Base-by-base conservation (phyloP, 2,797 vertebrate species). In the Halcyon chelicuti region DNA sequence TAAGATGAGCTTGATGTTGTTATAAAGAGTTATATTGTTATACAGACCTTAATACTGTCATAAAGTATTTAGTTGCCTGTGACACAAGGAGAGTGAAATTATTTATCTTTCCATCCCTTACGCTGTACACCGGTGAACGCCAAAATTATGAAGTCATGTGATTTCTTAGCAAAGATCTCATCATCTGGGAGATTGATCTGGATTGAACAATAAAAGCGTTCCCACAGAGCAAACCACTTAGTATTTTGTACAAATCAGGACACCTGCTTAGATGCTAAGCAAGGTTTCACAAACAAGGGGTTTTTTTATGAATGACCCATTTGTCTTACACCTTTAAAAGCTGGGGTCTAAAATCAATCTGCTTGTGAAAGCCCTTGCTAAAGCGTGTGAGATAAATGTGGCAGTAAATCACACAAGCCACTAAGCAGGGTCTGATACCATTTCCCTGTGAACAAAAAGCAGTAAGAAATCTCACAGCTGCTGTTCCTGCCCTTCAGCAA, bases 391-490 rank as follows among this genome's bases (percentile, higher is more conserved):
- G 85, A 65, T 79, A 93, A 93, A 96, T 15, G 67, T 2, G 10
- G 90, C 66, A 47, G 47, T 90, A 93, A 96, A 95, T 88, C 88
- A 94, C 67, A 84, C 52, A 74, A 79, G 52, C 22, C 33, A 25
- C 66, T 73, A 52, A 87, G 42, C 63, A 90, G 74, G 76, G 52
- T n/a, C 75, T 84, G 55, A 90, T 31, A 88, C n/a, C 37, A 86
- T 73, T 96, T 95, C 93, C 93, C 80, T 96, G 96, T 95, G 95
- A 96, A 96, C 83, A 51, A 93, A 94, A 94, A 79, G 83, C 76
- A 86, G 74, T 55, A 91, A 88, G 88, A 86, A 93, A 47, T 96
- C 93, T 95, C 95, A 97, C 91, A 96, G 94, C 52, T 93, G 80
- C 76, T 93, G 79, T 82, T 96, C 67, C 76, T 96, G 94, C 93